These are phyloP conservation scores for Syngnathus scovelli DNA, from an alignment of 2,113 vertebrate genomes.

Conservation along the genomic window DNA sequence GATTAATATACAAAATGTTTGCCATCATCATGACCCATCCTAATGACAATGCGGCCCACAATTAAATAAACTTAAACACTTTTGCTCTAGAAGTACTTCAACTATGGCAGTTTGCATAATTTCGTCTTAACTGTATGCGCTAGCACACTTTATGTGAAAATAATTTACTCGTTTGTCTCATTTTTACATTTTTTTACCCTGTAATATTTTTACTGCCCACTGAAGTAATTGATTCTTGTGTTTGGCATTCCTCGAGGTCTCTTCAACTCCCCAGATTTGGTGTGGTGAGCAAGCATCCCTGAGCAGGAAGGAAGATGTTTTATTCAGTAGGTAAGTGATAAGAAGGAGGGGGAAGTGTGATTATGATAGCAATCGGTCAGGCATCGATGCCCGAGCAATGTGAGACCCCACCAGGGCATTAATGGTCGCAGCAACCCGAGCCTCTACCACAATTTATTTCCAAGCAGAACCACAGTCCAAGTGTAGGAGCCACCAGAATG, in stretches of 20 bases:
- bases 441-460: conserved; percentile 61
- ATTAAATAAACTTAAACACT: too few species aligned
- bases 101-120: too few species aligned
- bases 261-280: conserved; percentile 48
- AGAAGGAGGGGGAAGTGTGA: conserved; percentile 72
- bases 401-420: conserved; percentile 63
- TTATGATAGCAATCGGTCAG: conserved; percentile 72
- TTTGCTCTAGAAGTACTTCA: too few species aligned
- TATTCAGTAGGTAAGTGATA: conserved; percentile 72
- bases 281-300: conserved; percentile 31
- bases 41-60: too few species aligned
- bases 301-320: conserved; percentile 70
- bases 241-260: conserved; percentile 24
- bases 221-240: not conserved
- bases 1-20: too few species aligned
- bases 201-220: not conserved
- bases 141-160: too few species aligned
- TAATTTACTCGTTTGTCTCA: too few species aligned
- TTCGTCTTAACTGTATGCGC: too few species aligned
- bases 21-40: too few species aligned
- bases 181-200: too few species aligned
- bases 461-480: conserved; percentile 52
- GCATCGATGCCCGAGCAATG: conserved; percentile 65
- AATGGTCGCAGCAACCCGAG: conserved; percentile 60
- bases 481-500: conserved; percentile 37